Conservation (phyloP, 2,797 vertebrate genomes). For the Siniperca undulata region DNA sequence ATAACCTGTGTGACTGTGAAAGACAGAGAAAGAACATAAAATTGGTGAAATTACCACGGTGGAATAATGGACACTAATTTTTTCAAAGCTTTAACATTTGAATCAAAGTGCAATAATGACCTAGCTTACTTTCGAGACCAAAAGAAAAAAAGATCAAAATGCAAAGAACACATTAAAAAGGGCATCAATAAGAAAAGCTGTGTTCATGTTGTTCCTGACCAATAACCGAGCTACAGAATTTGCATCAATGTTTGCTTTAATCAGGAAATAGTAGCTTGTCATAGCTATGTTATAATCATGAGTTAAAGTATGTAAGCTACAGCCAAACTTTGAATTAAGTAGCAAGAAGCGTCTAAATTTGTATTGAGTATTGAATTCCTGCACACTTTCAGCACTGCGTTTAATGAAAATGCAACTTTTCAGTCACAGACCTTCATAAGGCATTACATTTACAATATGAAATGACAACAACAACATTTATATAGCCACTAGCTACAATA, state of each 20-base stretch:
- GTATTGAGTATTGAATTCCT: neutral
- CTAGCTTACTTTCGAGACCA: neutral
- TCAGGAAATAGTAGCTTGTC: neutral
- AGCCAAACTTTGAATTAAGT: neutral
- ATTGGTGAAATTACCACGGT: slow-evolving; percentile 27
- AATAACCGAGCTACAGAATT: neutral
- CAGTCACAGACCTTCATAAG: neutral
- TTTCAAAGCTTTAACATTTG: slow-evolving; percentile 32
- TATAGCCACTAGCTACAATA: neutral
- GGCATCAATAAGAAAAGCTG: neutral
- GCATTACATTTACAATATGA: neutral
- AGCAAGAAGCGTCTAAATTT: neutral
- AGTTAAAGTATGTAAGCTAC: neutral
- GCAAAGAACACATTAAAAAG: neutral
- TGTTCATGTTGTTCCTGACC: neutral
- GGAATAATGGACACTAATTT: slow-evolving; percentile 20
- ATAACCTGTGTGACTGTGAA: slow-evolving; percentile 33
- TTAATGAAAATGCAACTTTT: slow-evolving; percentile 5
- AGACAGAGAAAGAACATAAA: slow-evolving; percentile 18
- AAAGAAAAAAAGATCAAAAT: neutral
- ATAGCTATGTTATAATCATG: neutral
- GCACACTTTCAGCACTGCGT: neutral
- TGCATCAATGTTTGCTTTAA: slow-evolving; percentile 1
- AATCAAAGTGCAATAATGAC: slow-evolving; percentile 40
- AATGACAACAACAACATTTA: neutral